phyloP scores from a whole-genome alignment of 2,888 invertebrate species.

The Tachina fera region DNA sequence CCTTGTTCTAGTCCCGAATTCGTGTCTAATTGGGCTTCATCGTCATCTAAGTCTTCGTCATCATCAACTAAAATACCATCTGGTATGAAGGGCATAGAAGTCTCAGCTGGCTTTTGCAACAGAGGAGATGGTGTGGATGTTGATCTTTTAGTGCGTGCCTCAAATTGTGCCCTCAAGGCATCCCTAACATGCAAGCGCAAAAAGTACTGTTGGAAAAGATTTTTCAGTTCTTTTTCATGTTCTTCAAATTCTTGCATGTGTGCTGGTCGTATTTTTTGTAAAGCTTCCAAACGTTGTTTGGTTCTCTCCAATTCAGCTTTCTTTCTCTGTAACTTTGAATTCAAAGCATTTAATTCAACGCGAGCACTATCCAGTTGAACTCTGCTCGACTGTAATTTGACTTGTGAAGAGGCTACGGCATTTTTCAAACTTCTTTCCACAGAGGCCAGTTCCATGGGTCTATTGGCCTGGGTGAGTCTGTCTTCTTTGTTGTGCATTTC shows the following conservation, averaged over 20 bases:
- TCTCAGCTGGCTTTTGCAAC: conserved; percentile 79
- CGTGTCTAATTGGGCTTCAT: conserved; percentile 69
- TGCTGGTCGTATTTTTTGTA: conserved; percentile 98
- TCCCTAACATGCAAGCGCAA: conserved; percentile 93
- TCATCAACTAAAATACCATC: conserved; percentile 82
- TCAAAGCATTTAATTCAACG: conserved; percentile 93
- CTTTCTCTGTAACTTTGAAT: conserved; percentile 95
- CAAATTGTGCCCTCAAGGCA: conserved; percentile 93
- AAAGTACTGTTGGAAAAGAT: conserved; percentile 94
- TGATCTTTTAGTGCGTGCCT: conserved; percentile 77
- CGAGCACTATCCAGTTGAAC: conserved; percentile 93
- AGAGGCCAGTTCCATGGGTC: conserved; percentile 91
- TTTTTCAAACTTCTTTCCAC: conserved; percentile 91
- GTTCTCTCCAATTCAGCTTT: conserved; percentile 95
- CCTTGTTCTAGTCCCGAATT: conserved; percentile 77
- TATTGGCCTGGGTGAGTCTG: conserved; percentile 90
- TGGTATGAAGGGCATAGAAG: conserved; percentile 81
- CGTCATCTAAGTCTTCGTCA: conserved; percentile 78
- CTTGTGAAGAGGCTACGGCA: conserved; percentile 88
- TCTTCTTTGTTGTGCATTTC: conserved; percentile 93
- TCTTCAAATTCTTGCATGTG: conserved; percentile 98
- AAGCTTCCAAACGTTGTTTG: conserved; percentile 94
- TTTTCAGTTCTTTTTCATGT: conserved; percentile 92
- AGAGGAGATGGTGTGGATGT: conserved; percentile 79
- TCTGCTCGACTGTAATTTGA: conserved; percentile 89